phyloP scores from a whole-genome alignment of 1,140 invertebrate species.

The Papilio polytes region DNA sequence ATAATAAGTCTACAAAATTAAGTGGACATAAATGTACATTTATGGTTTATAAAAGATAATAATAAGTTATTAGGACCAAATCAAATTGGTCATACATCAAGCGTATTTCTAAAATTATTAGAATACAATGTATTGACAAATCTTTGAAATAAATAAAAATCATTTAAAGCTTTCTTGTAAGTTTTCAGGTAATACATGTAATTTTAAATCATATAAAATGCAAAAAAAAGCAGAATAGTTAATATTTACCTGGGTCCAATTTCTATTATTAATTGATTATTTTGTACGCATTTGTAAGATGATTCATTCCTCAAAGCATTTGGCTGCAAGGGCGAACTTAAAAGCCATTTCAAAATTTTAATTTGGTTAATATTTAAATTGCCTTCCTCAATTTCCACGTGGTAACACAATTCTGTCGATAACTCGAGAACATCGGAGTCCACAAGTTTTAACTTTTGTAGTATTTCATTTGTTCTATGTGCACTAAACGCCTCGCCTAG shows the following conservation, averaged over 20 bases:
- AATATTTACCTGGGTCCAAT: conserved; percentile 89
- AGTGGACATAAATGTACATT: too few relatives aligned
- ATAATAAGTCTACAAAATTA: too few relatives aligned
- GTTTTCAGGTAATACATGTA: background rate
- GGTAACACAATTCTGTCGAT: conserved; percentile 91
- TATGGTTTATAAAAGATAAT: background rate
- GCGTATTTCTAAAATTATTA: background rate
- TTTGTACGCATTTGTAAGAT: conserved; percentile 66
- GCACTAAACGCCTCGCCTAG: conserved; percentile 74
- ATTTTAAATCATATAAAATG: conserved; percentile 27
- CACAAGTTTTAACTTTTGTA: conserved; percentile 71
- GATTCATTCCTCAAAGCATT: conserved; percentile 81
- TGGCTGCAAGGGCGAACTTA: conserved; percentile 87
- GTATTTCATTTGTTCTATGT: conserved; percentile 78
- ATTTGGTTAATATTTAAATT: conserved; percentile 83
- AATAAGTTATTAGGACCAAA: background rate
- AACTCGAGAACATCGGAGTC: conserved; percentile 80
- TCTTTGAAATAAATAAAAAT: conserved; percentile 17
- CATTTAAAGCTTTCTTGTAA: background rate
- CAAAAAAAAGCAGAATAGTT: background rate
- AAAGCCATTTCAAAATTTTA: conserved; percentile 88
- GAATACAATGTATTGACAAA: background rate
- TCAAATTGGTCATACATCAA: background rate
- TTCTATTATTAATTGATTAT: conserved; percentile 87
- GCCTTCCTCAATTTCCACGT: conserved; percentile 86